These are phyloP conservation scores for Deilephila elpenor DNA, from an alignment of 2,888 invertebrate species.

Conservation along the genomic window DNA sequence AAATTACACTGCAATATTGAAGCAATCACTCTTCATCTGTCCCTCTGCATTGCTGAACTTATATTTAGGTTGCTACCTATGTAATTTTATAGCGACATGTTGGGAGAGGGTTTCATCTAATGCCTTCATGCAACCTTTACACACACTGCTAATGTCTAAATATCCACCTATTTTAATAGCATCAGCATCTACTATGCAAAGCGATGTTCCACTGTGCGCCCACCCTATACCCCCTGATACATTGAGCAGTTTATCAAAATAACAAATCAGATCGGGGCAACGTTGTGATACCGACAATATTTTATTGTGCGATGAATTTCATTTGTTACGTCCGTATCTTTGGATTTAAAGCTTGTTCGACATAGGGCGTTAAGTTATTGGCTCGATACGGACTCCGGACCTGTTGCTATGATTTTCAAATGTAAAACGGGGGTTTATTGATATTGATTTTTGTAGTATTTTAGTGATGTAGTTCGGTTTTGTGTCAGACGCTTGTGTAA, in stretches of 20 bases:
- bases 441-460: neutral
- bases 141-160: neutral
- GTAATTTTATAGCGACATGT: too few species aligned
- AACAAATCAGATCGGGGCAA: conserved; percentile 30
- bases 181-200: neutral
- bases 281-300: conserved; percentile 26
- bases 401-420: neutral
- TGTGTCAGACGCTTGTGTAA: too few species aligned
- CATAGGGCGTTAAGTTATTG: conserved; percentile 21
- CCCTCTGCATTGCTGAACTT: too few species aligned
- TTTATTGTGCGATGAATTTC: conserved; percentile 30
- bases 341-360: conserved; percentile 23
- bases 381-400: neutral
- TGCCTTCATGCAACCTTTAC: too few species aligned
- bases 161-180: neutral
- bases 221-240: neutral
- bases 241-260: conserved; percentile 24
- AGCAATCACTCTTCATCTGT: too few species aligned
- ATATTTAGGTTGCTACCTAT: too few species aligned
- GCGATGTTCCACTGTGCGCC: neutral
- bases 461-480: too few species aligned
- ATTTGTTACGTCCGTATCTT: conserved; percentile 27
- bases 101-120: too few species aligned
- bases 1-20: too few species aligned
- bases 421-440: neutral